These are phyloP conservation scores for Synergus umbraculus DNA, from an alignment of 2,888 invertebrate genomes.

Conservation along the genomic window DNA sequence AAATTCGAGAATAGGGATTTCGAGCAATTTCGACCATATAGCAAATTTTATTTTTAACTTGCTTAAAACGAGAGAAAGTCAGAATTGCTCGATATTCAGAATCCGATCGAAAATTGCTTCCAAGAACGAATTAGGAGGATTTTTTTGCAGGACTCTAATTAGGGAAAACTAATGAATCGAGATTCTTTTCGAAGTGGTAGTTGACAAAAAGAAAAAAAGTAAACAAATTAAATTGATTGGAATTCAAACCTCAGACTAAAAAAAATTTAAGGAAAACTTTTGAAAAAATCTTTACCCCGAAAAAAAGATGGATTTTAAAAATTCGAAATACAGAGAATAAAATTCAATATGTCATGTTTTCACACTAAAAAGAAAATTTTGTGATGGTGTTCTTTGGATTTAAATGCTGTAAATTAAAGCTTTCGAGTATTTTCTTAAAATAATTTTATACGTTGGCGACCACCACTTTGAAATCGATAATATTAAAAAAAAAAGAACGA, in stretches of 20 bases:
- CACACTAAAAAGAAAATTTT: neutral
- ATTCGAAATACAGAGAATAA: neutral
- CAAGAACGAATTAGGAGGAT: slow-evolving; percentile 23
- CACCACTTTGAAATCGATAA: neutral
- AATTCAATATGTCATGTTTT: neutral
- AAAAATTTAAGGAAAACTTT: neutral
- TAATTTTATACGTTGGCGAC: neutral
- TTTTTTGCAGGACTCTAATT: slow-evolving; percentile 42
- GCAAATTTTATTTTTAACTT: slow-evolving; percentile 74
- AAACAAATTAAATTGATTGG: neutral
- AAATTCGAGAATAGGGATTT: neutral
- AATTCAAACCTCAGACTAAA: neutral
- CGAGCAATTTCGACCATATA: neutral
- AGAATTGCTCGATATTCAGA: neutral
- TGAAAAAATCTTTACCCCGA: neutral
- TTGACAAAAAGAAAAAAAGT: neutral
- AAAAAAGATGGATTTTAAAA: neutral
- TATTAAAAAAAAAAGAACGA: slow-evolving; percentile 51
- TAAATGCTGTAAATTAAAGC: slow-evolving; percentile 27
- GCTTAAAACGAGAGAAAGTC: slow-evolving; percentile 57
- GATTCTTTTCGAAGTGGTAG: neutral
- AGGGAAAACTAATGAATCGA: neutral
- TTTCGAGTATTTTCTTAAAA: neutral
- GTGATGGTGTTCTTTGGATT: neutral
- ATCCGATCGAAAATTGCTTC: slow-evolving; percentile 42